Conservation (phyloP, 2,797 vertebrate species). For the Lepilemur septentrionalis region DNA sequence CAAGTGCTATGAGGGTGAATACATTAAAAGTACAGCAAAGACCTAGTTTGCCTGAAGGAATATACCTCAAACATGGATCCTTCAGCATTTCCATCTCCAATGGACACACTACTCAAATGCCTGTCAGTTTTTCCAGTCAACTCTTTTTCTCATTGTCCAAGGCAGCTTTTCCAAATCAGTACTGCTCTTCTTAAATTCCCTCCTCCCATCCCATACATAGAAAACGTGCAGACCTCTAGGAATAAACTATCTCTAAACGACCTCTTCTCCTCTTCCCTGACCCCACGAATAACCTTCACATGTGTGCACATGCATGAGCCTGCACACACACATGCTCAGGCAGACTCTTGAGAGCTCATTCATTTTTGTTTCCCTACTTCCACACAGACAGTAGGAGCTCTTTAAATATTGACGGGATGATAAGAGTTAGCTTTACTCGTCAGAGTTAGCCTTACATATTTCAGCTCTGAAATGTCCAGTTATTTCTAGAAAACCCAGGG, state of each 20-base stretch:
- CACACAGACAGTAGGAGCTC: neutral
- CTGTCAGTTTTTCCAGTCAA: neutral
- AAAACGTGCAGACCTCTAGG: neutral
- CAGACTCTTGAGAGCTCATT: neutral
- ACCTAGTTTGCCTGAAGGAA: neutral
- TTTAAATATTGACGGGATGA: neutral
- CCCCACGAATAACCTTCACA: neutral
- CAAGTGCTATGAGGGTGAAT: neutral
- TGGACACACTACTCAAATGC: neutral
- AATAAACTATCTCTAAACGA: neutral
- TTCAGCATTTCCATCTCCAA: neutral
- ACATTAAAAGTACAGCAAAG: neutral
- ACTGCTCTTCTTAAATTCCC: neutral
- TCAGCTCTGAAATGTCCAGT: neutral
- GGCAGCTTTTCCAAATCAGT: neutral
- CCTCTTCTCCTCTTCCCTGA: neutral
- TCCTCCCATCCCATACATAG: neutral
- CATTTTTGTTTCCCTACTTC: neutral
- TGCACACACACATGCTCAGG: neutral
- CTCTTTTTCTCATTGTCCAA: neutral
- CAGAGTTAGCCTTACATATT: neutral
- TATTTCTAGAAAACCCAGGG: neutral
- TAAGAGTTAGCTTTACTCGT: neutral
- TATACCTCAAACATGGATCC: accelerated
- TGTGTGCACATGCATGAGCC: neutral